These are phyloP conservation scores for Nannospalax galili DNA, from an alignment of 2,113 vertebrate genomes.

Conservation along the genomic window DNA sequence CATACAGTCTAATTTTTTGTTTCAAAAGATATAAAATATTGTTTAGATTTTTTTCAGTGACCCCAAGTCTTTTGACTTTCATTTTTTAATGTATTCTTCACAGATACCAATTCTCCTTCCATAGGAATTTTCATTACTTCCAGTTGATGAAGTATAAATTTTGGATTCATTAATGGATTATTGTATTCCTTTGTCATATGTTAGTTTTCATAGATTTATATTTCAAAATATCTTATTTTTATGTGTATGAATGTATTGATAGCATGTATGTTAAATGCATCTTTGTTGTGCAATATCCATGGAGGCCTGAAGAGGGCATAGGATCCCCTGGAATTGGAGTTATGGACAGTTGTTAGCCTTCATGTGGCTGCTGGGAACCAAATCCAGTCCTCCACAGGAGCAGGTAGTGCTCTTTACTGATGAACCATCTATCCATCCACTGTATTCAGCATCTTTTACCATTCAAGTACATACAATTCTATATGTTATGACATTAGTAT, in stretches of 20 bases:
- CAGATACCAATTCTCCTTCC: constrained; percentile 11
- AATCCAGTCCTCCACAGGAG: too few relatives aligned
- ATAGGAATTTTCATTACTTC: constrained; percentile 45
- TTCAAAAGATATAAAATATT: constrained; percentile 25
- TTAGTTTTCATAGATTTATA: constrained; percentile 25
- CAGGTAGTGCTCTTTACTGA: too few relatives aligned
- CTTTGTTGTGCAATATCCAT: too few relatives aligned
- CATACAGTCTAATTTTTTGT: not conserved
- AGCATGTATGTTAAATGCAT: too few relatives aligned
- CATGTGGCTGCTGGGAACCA: too few relatives aligned
- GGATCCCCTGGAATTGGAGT: too few relatives aligned
- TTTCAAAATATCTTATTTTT: too few relatives aligned
- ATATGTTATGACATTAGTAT: not conserved
- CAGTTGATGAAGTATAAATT: constrained; percentile 5
- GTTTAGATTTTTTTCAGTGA: constrained; percentile 16
- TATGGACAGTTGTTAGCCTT: too few relatives aligned
- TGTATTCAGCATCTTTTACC: not conserved
- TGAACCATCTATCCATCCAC: too few relatives aligned
- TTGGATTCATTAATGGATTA: not conserved
- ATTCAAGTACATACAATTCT: constrained; percentile 7
- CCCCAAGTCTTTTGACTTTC: not conserved
- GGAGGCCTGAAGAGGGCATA: too few relatives aligned
- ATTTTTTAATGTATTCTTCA: constrained; percentile 28
- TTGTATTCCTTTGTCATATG: constrained; percentile 47
- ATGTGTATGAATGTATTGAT: too few relatives aligned